Percentiles rank a stretch among this genome's conserved stretches.
phyloP scores from a whole-genome alignment of 2,888 invertebrate genomes.

The Timema cristinae region DNA sequence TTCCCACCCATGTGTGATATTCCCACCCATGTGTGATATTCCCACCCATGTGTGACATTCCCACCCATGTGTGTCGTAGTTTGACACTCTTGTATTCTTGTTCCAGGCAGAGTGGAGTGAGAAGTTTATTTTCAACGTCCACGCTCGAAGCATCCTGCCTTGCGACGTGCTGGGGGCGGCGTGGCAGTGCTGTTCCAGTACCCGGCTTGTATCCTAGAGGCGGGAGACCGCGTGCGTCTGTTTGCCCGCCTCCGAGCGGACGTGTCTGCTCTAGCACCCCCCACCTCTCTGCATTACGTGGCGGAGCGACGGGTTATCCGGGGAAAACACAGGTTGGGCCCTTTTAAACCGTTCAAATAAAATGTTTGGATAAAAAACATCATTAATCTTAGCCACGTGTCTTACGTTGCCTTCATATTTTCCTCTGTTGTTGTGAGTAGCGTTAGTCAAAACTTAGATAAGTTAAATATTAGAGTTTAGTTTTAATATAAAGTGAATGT shows the following conservation, averaged over 20 bases:
- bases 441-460: no score
- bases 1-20: not conserved
- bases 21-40: not conserved
- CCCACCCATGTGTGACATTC: not conserved
- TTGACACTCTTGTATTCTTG: not conserved
- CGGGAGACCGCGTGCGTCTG: conserved; percentile 60
- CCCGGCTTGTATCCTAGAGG: conserved; percentile 72
- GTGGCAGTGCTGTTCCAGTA: conserved; percentile 79
- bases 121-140: conserved; percentile 79
- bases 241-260: conserved; percentile 70
- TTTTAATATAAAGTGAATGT: no score
- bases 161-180: conserved; percentile 68
- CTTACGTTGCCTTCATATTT: no score
- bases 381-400: no score
- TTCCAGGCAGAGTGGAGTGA: conserved; percentile 61
- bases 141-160: conserved; percentile 77
- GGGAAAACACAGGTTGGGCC: conserved; percentile 58
- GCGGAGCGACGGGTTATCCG: conserved; percentile 62
- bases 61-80: not conserved
- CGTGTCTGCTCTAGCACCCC: conserved; percentile 63
- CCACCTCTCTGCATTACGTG: conserved; percentile 60
- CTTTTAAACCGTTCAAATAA: conserved; percentile 35
- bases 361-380: no score
- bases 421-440: no score
- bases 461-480: no score